phyloP scores from a whole-genome alignment of 2,797 vertebrate genomes.

The Sebastolobus alascanus region DNA sequence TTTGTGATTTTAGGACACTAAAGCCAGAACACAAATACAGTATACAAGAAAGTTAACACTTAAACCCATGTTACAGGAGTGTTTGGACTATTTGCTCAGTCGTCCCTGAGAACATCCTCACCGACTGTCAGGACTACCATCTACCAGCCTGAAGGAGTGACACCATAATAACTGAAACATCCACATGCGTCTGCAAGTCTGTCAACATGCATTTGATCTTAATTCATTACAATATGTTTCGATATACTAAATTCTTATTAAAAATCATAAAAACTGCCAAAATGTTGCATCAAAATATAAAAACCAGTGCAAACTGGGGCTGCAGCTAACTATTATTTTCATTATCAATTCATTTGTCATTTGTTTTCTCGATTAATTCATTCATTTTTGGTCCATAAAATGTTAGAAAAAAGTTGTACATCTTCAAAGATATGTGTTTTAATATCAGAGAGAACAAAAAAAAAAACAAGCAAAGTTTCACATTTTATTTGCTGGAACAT shows the following conservation, averaged over 20 bases:
- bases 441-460: neutral
- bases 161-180: neutral
- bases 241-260: neutral
- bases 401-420: neutral
- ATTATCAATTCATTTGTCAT: neutral
- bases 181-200: neutral
- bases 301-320: neutral
- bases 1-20: neutral
- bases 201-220: neutral
- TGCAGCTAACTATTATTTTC: neutral
- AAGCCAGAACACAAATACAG: neutral
- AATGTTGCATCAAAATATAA: neutral
- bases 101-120: neutral
- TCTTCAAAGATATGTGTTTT: neutral
- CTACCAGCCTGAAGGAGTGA: neutral
- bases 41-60: neutral
- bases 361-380: neutral
- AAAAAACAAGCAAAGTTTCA: neutral
- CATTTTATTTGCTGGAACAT: neutral
- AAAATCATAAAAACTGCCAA: neutral
- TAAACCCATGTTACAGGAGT: neutral
- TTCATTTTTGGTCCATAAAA: neutral
- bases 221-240: neutral
- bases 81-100: neutral
- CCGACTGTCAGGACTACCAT: neutral